These are phyloP conservation scores for Zygogramma bicolorata DNA, from an alignment of 2,888 invertebrate genomes.

Conservation along the genomic window DNA sequence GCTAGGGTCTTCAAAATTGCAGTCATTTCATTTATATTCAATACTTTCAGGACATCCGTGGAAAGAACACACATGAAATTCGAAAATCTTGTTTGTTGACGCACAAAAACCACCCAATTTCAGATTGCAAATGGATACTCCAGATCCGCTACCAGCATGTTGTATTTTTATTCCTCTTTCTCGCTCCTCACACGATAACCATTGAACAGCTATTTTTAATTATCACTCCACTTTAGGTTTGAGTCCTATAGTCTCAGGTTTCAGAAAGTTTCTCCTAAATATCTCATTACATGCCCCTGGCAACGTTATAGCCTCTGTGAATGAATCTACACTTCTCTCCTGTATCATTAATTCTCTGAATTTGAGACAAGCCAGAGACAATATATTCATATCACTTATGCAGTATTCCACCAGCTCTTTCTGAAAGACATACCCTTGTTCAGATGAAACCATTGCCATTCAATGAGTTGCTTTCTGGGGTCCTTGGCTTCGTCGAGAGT, in stretches of 20 bases:
- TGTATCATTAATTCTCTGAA: slow-evolving; percentile 49
- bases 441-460: no score
- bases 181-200: slow-evolving; percentile 39
- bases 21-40: slow-evolving; percentile 20
- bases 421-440: no score
- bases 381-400: no score
- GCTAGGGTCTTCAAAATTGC: slow-evolving; percentile 13
- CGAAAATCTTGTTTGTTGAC: slow-evolving; percentile 36
- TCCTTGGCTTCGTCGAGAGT: no score
- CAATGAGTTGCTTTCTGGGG: no score
- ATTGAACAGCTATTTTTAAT: slow-evolving; percentile 33
- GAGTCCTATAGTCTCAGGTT: slow-evolving; percentile 50
- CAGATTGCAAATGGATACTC: slow-evolving; percentile 32
- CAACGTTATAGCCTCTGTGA: slow-evolving; percentile 50
- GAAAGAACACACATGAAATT: slow-evolving; percentile 42
- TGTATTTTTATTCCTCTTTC: slow-evolving; percentile 37
- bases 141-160: slow-evolving; percentile 41
- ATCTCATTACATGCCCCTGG: slow-evolving; percentile 50
- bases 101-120: no score
- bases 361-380: slow-evolving; percentile 50
- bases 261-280: slow-evolving; percentile 49
- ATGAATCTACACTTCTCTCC: slow-evolving; percentile 45
- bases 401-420: no score
- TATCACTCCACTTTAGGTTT: slow-evolving; percentile 46
- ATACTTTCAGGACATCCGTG: slow-evolving; percentile 36